Conservation (phyloP, 2,888 invertebrate genomes). For the Tanypteryx hageni region DNA sequence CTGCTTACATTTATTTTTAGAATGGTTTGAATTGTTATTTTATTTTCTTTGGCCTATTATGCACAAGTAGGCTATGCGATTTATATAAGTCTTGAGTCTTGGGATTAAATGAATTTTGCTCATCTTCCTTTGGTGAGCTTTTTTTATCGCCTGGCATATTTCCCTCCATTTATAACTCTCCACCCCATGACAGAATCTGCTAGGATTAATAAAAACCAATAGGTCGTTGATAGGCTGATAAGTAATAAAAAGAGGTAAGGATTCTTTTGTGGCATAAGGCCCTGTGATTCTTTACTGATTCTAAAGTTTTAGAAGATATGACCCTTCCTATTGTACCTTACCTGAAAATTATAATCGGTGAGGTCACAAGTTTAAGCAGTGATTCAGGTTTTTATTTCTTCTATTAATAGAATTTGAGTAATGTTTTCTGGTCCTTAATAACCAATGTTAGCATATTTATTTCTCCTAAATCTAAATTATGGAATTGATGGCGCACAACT, state of each 20-base stretch:
- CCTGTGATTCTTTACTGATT: neutral
- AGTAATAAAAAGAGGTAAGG: constrained; percentile 3
- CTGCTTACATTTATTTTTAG: neutral
- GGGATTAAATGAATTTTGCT: neutral
- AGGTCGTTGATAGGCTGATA: neutral
- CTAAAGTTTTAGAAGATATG: neutral
- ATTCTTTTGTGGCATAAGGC: neutral
- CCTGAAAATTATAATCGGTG: constrained; percentile 2
- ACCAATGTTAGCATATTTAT: neutral
- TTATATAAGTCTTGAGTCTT: neutral
- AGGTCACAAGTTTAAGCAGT: constrained; percentile 28
- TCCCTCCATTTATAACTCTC: neutral
- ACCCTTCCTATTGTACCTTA: neutral
- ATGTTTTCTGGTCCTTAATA: neutral
- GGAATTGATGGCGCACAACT: constrained; percentile 9
- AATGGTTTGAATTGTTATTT: neutral
- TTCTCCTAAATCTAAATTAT: neutral
- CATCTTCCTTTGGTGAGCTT: neutral
- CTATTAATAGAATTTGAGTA: neutral
- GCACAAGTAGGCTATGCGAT: neutral
- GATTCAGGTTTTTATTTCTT: constrained; percentile 15
- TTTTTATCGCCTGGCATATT: neutral
- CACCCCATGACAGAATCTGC: neutral
- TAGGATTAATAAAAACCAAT: neutral
- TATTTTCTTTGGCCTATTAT: neutral